phyloP scores from a whole-genome alignment of 2,888 invertebrate species.

The Cantharis rustica region DNA sequence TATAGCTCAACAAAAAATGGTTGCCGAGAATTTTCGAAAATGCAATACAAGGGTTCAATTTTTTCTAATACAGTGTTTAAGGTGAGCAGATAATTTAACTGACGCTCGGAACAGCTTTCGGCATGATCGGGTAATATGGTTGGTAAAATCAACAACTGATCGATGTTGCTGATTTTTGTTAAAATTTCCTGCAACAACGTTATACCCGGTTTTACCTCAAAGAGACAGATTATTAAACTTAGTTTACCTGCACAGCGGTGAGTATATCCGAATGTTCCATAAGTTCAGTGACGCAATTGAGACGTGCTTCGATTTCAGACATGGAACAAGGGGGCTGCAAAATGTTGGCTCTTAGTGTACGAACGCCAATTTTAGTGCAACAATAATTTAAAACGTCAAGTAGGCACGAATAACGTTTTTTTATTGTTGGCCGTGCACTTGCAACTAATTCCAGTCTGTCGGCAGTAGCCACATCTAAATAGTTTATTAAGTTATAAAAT shows the following conservation, averaged over 20 bases:
- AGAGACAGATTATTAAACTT: slow-evolving; percentile 1
- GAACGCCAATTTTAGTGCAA: slow-evolving; percentile 73
- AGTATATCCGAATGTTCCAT: slow-evolving; percentile 69
- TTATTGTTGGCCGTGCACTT: slow-evolving; percentile 56
- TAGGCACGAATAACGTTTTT: slow-evolving; percentile 60
- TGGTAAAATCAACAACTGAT: slow-evolving; percentile 71
- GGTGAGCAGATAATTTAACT: slow-evolving; percentile 76
- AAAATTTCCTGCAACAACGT: slow-evolving; percentile 62
- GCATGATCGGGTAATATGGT: slow-evolving; percentile 58
- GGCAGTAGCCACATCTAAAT: slow-evolving; percentile 79
- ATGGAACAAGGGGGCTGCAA: slow-evolving; percentile 77
- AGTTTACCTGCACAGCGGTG: slow-evolving; percentile 46
- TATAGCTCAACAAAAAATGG: slow-evolving; percentile 43
- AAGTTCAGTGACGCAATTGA: slow-evolving; percentile 79
- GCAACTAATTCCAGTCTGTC: slow-evolving; percentile 75
- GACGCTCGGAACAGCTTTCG: slow-evolving; percentile 68
- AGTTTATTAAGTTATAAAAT: slow-evolving; percentile 14
- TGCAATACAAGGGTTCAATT: slow-evolving; percentile 67
- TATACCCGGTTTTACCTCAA: slow-evolving; percentile 11
- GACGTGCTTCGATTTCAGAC: slow-evolving; percentile 68
- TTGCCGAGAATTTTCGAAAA: slow-evolving; percentile 40
- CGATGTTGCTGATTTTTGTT: slow-evolving; percentile 75
- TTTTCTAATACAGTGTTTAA: slow-evolving; percentile 78
- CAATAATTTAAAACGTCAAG: slow-evolving; percentile 72
- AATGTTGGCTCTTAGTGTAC: slow-evolving; percentile 79